A percentile compares a stretch with the other conserved stretches of the same genome.
These are phyloP conservation scores for Philaethria dido DNA, from an alignment of 2,888 invertebrate genomes.

Conservation along the genomic window DNA sequence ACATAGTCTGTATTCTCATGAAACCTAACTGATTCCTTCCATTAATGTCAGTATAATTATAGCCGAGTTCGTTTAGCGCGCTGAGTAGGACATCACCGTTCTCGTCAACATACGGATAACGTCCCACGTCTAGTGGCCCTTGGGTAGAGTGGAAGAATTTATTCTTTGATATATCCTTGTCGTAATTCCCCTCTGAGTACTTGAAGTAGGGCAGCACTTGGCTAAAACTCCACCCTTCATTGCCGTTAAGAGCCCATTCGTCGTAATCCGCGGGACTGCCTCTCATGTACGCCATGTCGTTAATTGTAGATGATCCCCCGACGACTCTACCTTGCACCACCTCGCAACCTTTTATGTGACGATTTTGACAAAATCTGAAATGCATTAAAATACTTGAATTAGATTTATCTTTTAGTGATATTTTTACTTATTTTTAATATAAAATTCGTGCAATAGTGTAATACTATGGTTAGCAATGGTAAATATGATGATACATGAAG, in stretches of 20 bases:
- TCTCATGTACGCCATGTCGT: slow-evolving; percentile 77
- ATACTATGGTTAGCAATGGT: too few species aligned
- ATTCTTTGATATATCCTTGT: slow-evolving; percentile 74
- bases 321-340: slow-evolving; percentile 73
- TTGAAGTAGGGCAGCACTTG: slow-evolving; percentile 75
- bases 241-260: slow-evolving; percentile 73
- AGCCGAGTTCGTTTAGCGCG: slow-evolving; percentile 73
- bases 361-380: slow-evolving; percentile 75
- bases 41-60: slow-evolving; percentile 76
- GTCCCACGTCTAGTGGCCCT: slow-evolving; percentile 74
- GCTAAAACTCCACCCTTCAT: slow-evolving; percentile 73
- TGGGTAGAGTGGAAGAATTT: slow-evolving; percentile 73
- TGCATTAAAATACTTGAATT: slow-evolving; percentile 29
- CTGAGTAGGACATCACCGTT: slow-evolving; percentile 74
- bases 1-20: slow-evolving; percentile 75
- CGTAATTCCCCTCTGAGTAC: slow-evolving; percentile 78
- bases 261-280: slow-evolving; percentile 78
- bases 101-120: slow-evolving; percentile 73
- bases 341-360: slow-evolving; percentile 65
- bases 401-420: neutral
- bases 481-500: too few species aligned
- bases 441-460: too few species aligned
- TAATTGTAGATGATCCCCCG: slow-evolving; percentile 74
- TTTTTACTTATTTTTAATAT: neutral
- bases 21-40: slow-evolving; percentile 75